Conservation (phyloP, 2,113 vertebrate genomes). For the Coptodon bakossiorum region DNA sequence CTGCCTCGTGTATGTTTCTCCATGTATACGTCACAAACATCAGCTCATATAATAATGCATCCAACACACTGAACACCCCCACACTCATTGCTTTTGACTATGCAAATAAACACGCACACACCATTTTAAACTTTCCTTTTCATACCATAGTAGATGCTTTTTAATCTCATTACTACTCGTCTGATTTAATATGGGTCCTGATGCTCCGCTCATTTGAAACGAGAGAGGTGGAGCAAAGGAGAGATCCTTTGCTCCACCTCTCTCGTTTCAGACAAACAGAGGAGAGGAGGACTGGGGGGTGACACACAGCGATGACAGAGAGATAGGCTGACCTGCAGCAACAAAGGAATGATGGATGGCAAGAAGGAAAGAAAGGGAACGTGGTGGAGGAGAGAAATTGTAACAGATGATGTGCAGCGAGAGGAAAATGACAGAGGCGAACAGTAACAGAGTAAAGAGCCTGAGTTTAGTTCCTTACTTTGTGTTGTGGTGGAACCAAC, state of each 20-base stretch:
- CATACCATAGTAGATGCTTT: background rate
- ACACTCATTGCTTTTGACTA: background rate
- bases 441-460: background rate
- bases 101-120: background rate
- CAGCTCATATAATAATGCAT: background rate
- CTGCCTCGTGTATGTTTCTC: background rate
- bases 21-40: background rate
- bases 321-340: background rate
- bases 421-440: background rate
- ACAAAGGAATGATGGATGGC: background rate
- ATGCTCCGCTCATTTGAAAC: background rate
- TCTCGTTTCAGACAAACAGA: background rate
- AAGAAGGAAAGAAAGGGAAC: background rate
- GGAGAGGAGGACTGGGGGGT: background rate
- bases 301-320: background rate
- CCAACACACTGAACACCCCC: background rate
- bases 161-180: constrained; percentile 27
- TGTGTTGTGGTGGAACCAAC: background rate
- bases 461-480: background rate
- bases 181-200: constrained; percentile 7
- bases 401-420: background rate
- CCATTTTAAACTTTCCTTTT: background rate
- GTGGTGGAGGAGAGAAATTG: background rate
- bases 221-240: no score
- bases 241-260: background rate